Evolutionary conservation across 2,888 invertebrate genomes (phyloP).

Genomic region (Hyposoter dolosus): DNA sequence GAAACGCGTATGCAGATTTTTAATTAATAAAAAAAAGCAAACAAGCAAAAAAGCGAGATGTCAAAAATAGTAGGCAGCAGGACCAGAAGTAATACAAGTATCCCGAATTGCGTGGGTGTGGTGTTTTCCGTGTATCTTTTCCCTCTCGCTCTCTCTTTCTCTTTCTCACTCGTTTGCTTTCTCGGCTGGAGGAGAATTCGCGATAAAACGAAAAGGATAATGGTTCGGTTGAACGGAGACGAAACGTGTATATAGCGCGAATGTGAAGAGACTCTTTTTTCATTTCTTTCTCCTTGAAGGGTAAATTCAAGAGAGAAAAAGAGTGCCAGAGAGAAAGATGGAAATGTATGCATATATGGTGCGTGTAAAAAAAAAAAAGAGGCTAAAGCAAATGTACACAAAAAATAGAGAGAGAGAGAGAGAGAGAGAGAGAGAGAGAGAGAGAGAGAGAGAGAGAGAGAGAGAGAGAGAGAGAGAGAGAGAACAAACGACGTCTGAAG

Average conservation of each 20-base stretch:
- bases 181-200: slow-evolving; percentile 36
- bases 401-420: slow-evolving; percentile 51
- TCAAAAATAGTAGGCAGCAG: slow-evolving; percentile 59
- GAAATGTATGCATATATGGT: slow-evolving; percentile 20
- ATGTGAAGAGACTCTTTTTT: slow-evolving; percentile 35
- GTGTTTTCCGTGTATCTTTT: slow-evolving; percentile 24
- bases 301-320: slow-evolving; percentile 55
- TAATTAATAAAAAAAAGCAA: slow-evolving; percentile 21
- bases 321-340: slow-evolving; percentile 39
- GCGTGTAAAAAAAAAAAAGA: slow-evolving; percentile 44
- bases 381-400: background rate
- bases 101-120: slow-evolving; percentile 52
- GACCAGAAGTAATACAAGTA: slow-evolving; percentile 54
- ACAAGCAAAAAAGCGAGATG: background rate
- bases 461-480: slow-evolving; percentile 41
- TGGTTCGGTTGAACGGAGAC: slow-evolving; percentile 59
- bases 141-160: background rate
- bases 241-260: slow-evolving; percentile 52
- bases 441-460: slow-evolving; percentile 42
- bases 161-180: slow-evolving; percentile 14
- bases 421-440: slow-evolving; percentile 53
- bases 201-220: slow-evolving; percentile 64
- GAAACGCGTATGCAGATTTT: slow-evolving; percentile 73
- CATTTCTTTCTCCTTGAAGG: slow-evolving; percentile 20
- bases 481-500: slow-evolving; percentile 39